A percentile compares a stretch with the other conserved stretches of the same genome.
Conservation (phyloP, 1,140 invertebrate species). For the Cotesia vestalis region DNA sequence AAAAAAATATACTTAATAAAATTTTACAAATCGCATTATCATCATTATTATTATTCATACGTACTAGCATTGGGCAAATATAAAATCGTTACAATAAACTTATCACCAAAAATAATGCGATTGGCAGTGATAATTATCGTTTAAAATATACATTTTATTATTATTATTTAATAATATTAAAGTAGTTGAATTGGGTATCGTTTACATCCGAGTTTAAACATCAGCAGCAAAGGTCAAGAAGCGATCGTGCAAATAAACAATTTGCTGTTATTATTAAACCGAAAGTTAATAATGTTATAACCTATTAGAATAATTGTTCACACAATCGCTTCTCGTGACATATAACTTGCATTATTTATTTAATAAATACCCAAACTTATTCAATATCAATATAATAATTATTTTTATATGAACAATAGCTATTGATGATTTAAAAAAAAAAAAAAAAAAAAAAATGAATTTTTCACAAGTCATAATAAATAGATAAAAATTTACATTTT, state of each 20-base stretch:
- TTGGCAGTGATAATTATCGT: not conserved
- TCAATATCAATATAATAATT: conserved; percentile 8
- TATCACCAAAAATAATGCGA: not conserved
- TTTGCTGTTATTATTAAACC: too few species aligned
- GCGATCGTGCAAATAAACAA: conserved; percentile 35
- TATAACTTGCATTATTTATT: not conserved
- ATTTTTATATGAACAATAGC: not conserved
- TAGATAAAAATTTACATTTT: conserved; percentile 44
- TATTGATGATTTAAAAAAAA: not conserved
- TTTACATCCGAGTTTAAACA: conserved; percentile 19
- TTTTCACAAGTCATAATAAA: conserved; percentile 39
- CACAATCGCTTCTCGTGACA: conserved; percentile 37
- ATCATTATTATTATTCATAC: too few species aligned
- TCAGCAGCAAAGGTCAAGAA: conserved; percentile 35
- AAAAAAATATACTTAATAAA: not conserved
- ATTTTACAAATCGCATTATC: not conserved
- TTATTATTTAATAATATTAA: too few species aligned
- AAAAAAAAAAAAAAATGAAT: conserved; percentile 37
- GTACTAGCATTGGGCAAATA: not conserved
- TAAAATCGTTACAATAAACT: not conserved
- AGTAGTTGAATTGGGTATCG: not conserved
- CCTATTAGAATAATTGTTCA: conserved; percentile 9
- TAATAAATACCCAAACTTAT: conserved; percentile 16
- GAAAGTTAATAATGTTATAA: too few species aligned
- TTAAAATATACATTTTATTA: not conserved